Conservation (phyloP, 2,113 vertebrate species). For the Noturus placidus region DNA sequence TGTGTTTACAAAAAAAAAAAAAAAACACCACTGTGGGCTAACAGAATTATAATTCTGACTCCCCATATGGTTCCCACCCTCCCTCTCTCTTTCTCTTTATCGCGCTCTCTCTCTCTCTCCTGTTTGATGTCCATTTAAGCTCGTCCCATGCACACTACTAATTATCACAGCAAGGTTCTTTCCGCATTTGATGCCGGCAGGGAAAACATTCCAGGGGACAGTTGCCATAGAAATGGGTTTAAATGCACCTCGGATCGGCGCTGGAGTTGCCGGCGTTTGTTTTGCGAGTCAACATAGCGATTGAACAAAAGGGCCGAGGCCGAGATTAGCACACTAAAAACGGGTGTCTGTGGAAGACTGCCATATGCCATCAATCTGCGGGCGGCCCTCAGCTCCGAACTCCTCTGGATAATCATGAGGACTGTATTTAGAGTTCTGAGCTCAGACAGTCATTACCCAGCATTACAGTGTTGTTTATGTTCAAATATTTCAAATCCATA, state of each 20-base stretch:
- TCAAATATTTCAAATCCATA: neutral
- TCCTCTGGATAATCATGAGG: constrained; percentile 60
- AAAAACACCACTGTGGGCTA: constrained; percentile 58
- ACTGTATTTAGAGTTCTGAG: constrained; percentile 53
- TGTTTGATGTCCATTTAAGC: constrained; percentile 69
- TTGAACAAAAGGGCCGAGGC: constrained; percentile 58
- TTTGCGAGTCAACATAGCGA: constrained; percentile 55
- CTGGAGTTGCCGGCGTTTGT: constrained; percentile 58
- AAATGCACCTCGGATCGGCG: constrained; percentile 60
- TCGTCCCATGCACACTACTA: constrained; percentile 58
- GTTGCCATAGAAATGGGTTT: constrained; percentile 66
- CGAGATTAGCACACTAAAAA: constrained; percentile 65
- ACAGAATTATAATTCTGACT: constrained; percentile 66
- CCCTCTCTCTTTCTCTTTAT: constrained; percentile 22
- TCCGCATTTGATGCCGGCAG: constrained; percentile 66
- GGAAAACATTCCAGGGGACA: constrained; percentile 67
- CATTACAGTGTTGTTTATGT: neutral
- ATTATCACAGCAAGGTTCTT: constrained; percentile 65
- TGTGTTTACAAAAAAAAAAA: constrained; percentile 64
- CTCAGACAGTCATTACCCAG: neutral
- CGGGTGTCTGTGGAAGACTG: constrained; percentile 56
- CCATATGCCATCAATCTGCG: constrained; percentile 59
- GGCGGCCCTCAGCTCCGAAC: constrained; percentile 57
- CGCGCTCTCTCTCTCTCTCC: constrained; percentile 51
- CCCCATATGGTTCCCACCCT: constrained; percentile 55